phyloP scores from a whole-genome alignment of 2,888 invertebrate species.

The Drosophila engyochracea region DNA sequence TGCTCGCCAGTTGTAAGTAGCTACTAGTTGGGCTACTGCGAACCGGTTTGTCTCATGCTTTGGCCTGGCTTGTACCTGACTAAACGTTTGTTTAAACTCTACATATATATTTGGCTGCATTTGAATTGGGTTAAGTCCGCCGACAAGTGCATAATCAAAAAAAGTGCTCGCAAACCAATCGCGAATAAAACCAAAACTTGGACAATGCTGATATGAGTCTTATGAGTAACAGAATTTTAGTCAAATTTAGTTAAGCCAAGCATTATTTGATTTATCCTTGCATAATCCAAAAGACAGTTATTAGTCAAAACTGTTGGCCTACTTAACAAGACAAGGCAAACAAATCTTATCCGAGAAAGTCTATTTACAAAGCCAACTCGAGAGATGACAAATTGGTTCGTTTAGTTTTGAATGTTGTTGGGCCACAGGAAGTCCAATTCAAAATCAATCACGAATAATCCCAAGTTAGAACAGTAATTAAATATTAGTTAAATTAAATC shows the following conservation, averaged over 20 bases:
- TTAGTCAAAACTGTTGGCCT: neutral
- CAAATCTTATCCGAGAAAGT: neutral
- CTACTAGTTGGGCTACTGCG: constrained; percentile 30
- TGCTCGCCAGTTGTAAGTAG: constrained; percentile 38
- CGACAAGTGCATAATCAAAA: constrained; percentile 18
- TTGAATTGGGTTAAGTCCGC: constrained; percentile 24
- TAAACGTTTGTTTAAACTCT: constrained; percentile 65
- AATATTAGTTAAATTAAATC: neutral
- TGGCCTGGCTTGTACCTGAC: constrained; percentile 51
- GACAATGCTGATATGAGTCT: neutral
- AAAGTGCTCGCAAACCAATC: neutral
- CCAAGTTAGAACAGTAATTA: neutral
- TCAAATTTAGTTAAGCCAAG: neutral
- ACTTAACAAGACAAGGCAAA: neutral
- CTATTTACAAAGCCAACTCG: neutral
- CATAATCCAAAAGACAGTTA: neutral
- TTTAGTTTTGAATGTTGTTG: neutral
- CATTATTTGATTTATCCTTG: neutral
- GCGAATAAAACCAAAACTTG: neutral
- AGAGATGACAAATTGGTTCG: neutral
- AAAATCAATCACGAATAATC: neutral
- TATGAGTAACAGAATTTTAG: neutral
- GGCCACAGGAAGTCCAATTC: neutral
- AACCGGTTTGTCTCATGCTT: constrained; percentile 56
- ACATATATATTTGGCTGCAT: constrained; percentile 17